Conservation (phyloP, 2,888 invertebrate species). For the Pterobdella sp. region DNA sequence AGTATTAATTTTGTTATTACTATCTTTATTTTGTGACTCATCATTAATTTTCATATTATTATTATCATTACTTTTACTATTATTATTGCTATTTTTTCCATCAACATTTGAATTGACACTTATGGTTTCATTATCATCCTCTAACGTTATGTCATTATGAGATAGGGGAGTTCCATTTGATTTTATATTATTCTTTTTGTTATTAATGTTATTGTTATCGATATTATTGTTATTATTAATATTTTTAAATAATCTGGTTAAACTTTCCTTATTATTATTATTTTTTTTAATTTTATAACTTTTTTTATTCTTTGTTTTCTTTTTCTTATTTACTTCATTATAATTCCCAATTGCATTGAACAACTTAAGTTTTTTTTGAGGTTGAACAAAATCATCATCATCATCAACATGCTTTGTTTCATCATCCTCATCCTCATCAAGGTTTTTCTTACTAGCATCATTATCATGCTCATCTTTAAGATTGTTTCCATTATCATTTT, state of each 20-base stretch:
- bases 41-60: background rate
- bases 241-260: background rate
- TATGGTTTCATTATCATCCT: background rate
- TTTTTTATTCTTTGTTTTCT: background rate
- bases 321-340: background rate
- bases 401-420: background rate
- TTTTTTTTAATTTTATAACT: background rate
- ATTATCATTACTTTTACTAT: background rate
- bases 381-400: background rate
- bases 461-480: background rate
- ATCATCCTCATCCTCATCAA: background rate
- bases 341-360: background rate
- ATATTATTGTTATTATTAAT: slow-evolving; percentile 11
- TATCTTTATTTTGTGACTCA: slow-evolving; percentile 1
- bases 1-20: slow-evolving; percentile 11
- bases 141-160: too few species aligned
- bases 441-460: background rate
- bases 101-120: background rate
- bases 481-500: background rate
- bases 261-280: background rate
- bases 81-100: background rate
- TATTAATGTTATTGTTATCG: slow-evolving; percentile 7
- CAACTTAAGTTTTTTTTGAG: background rate
- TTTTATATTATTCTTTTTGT: background rate
- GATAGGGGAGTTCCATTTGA: background rate